Conservation (phyloP, 2,888 invertebrate species). For the Drosophila borealis region DNA sequence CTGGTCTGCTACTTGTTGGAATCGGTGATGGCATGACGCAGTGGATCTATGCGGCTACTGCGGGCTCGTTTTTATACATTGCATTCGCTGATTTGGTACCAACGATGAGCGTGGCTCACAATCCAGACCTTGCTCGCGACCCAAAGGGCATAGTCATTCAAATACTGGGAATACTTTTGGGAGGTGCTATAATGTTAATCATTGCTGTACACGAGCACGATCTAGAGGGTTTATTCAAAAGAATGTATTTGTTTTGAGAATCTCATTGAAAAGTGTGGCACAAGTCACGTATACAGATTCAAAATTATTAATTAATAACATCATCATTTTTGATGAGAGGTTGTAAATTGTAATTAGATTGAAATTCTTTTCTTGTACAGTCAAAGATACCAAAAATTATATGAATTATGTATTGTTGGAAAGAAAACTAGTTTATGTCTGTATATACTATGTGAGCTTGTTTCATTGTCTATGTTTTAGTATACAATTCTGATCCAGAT, state of each 20-base stretch:
- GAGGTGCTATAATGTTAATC: conserved; percentile 90
- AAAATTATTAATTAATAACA: background rate
- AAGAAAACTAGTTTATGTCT: background rate
- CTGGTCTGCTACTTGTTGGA: conserved; percentile 89
- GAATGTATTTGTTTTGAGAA: conserved; percentile 28
- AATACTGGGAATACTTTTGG: conserved; percentile 88
- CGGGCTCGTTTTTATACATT: conserved; percentile 92
- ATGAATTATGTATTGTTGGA: background rate
- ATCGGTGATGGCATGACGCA: conserved; percentile 89
- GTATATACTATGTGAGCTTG: background rate
- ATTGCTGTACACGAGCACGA: conserved; percentile 90
- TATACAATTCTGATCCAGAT: background rate
- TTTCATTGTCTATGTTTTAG: conserved; percentile 2
- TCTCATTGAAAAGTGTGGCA: conserved; percentile 38
- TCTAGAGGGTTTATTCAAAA: conserved; percentile 65
- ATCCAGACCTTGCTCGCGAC: conserved; percentile 86
- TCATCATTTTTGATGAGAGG: background rate
- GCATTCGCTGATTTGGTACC: conserved; percentile 92
- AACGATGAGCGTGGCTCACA: conserved; percentile 87
- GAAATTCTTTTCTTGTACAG: conserved; percentile 5
- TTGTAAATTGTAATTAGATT: background rate
- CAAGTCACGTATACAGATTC: conserved; percentile 2
- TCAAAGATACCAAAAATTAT: conserved; percentile 19
- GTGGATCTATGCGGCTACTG: conserved; percentile 92
- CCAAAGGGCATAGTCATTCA: conserved; percentile 87